Base-by-base conservation (phyloP, 92 coral and sea anemone species). In the Epizoanthus fatuus region DNA sequence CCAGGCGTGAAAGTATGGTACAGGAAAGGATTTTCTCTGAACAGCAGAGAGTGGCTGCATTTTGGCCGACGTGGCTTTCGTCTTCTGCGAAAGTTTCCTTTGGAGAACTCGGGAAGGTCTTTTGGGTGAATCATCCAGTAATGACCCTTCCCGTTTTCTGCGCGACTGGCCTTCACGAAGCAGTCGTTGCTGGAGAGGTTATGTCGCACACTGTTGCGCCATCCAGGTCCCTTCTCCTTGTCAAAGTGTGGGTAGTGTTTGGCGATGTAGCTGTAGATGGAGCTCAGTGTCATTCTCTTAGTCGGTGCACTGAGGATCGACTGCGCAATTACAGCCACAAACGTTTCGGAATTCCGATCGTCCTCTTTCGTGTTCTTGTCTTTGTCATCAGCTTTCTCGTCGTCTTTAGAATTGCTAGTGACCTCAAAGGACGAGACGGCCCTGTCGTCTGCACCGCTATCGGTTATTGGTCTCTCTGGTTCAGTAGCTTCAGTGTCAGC, bases 111-210 rank as follows among this genome's bases (percentile, higher is more conserved):
- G 52, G 98, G 97, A 25, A 97, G 88, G 77, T 97, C 99, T 88
- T 97, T 97, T 0, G 99, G 99, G 70, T 97, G 99, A 52, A 97
- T 91, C 99, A 97, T 97, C 99, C 99, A 97, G 91, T 97, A 97
- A 71, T 97, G 99, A 0, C 99, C 99, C 57, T 97, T 97, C 39
- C 99, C 99, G 80, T 97, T 97, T 89, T 97, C 99, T 7, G 99
- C 99, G 54, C 98, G 93, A 77, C 98, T 95, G 38, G 99, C 99
- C 78, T 97, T 97, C 74, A 97, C 98, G 78, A 97, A 97, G 86
- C 99, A 97, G 77, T 97, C 99, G 77, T 97, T 97, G 85, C 99
- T 97, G 44, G 99, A 97, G 67, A 97, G 95, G 68, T 97, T 97
- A 63, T 97, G 99, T 25, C 99, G 91, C 19, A 97, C 99, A 65